Conservation (phyloP, 1,140 invertebrate species). For the Pseudomyrmex gracilis region DNA sequence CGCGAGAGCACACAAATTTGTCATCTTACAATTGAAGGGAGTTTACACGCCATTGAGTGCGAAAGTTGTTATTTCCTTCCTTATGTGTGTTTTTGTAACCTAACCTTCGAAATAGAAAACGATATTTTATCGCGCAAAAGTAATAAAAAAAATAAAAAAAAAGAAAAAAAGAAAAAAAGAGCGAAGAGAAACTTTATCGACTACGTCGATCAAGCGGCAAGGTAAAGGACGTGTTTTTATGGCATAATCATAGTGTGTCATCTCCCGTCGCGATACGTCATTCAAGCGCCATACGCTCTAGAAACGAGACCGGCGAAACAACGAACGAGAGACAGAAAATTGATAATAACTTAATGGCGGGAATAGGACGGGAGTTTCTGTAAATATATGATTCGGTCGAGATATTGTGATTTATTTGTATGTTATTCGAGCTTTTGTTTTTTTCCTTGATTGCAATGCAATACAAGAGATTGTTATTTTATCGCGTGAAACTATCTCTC, state of each 20-base stretch:
- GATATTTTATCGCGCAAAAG: conserved; percentile 37
- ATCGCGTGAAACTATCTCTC: not conserved
- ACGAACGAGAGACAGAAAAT: not conserved
- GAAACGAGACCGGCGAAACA: conserved; percentile 1
- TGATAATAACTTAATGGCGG: not conserved
- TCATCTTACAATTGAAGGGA: not conserved
- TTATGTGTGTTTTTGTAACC: not conserved
- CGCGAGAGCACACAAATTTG: not conserved
- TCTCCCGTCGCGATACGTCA: not conserved
- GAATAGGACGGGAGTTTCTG: not conserved
- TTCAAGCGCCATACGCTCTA: not conserved
- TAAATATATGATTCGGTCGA: not conserved
- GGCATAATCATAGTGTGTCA: conserved; percentile 28
- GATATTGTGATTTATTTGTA: not conserved
- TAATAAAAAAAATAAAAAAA: not conserved
- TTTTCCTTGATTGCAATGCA: not conserved
- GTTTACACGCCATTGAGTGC: conserved; percentile 4
- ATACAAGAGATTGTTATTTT: not conserved
- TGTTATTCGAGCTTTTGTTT: no score
- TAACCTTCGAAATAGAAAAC: not conserved
- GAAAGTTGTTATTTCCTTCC: conserved; percentile 5
- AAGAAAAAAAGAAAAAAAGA: conserved; percentile 14
- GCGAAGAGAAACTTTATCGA: conserved; percentile 24
- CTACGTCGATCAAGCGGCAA: not conserved
- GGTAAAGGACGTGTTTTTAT: conserved; percentile 6